These are phyloP conservation scores for Ophthalmotilapia sp. DNA, from an alignment of 2,113 vertebrate species.

Conservation along the genomic window DNA sequence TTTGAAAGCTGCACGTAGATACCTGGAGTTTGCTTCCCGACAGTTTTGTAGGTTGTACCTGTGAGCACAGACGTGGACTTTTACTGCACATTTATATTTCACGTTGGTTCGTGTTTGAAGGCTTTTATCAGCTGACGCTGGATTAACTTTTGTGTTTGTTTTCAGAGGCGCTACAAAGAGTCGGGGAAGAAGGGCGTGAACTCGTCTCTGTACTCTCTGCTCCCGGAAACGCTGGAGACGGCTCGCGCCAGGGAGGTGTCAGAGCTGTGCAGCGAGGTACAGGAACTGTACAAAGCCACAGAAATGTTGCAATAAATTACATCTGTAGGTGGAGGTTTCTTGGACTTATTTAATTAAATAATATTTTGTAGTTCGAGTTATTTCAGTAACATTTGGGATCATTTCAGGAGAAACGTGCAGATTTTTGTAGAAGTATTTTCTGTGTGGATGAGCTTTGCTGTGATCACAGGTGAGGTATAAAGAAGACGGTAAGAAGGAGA, in stretches of 20 bases:
- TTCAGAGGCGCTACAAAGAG: slow-evolving; percentile 75
- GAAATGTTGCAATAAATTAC: not conserved
- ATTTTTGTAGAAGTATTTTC: not conserved
- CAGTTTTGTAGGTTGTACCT: not conserved
- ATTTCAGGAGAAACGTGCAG: not conserved
- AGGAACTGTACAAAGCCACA: not conserved
- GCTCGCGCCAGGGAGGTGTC: slow-evolving; percentile 77
- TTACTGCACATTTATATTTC: not conserved
- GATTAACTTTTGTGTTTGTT: not conserved
- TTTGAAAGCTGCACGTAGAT: fast-evolving
- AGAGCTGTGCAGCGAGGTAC: slow-evolving; percentile 56
- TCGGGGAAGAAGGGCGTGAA: slow-evolving; percentile 68
- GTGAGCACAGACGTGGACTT: fast-evolving
- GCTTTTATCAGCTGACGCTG: not conserved
- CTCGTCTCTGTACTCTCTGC: slow-evolving; percentile 78
- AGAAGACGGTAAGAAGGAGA: slow-evolving; percentile 70
- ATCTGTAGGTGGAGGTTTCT: fast-evolving
- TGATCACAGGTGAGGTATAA: slow-evolving; percentile 34
- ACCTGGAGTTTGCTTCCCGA: fast-evolving
- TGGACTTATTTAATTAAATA: fast-evolving
- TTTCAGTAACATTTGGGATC: not conserved
- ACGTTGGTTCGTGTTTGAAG: not conserved
- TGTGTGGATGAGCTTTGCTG: not conserved
- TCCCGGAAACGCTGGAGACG: slow-evolving; percentile 86
- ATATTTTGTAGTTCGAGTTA: fast-evolving